Evolutionary conservation across 2,888 invertebrate species (phyloP), one percentile per base, ranked within the genome.

Genomic region (Serripes groenlandicus): DNA sequence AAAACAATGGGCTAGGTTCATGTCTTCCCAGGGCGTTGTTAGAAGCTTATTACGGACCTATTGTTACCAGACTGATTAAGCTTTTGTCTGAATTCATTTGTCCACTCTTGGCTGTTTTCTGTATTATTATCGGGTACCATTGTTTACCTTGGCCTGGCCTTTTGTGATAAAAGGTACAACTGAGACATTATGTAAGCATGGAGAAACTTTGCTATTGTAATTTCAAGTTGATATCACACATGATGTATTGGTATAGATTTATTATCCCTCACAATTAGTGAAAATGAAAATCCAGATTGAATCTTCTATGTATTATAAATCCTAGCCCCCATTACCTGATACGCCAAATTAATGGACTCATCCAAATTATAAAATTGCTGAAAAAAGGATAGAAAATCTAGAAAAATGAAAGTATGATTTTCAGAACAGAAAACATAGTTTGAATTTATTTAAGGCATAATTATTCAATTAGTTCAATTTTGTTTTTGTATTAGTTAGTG

Each of bases 201-300:
- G 32, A 23, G 42, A 35, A 66, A 42, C 26, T 26, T 66, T 66
- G 42, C 66, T 66, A 66, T 66, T 66, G 66, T 42, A 37, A 66
- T 18, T 66, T 66, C 28, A 23, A 42, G 66, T 66, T 66, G 66
- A 66, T 66, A 66, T 66, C 66, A 26, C 66, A 37, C 66, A 42
- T 66, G 42, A 66, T 66, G 66, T 35, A 66, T 66, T 66, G n/a
- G 23, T 35, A 42, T 42, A 66, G 66, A 66, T 66, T 66, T 66
- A 42, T 35, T 66, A 66, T 66, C 28, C n/a, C 26, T 42, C 28
- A 23, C 35, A 66, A 64, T 64, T 64, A 64, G 56, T n/a, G n/a
- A n/a, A n/a, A n/a, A n/a, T n/a, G n/a, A n/a, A n/a, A n/a, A n/a
- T n/a, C n/a, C n/a, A n/a, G n/a, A n/a, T n/a, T n/a, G n/a, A n/a